Base-by-base conservation (phyloP, 2,797 vertebrate genomes). In the Chrosomus eos region DNA sequence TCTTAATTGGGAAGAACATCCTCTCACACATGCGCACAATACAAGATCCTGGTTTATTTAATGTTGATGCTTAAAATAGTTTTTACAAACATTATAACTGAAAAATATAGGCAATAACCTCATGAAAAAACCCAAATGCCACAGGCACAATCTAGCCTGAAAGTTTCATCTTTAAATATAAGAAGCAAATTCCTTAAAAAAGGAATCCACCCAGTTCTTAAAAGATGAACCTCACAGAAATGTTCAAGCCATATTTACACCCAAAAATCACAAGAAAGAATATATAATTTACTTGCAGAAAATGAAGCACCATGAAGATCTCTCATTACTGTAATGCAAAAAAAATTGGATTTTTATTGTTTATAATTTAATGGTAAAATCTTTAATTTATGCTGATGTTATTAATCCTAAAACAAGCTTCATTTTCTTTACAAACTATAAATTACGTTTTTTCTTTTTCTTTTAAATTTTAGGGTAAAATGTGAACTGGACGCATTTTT, bases 81-180 rank as follows among this genome's bases (percentile, higher is more conserved):
- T 64, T 70, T 84, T 7, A 43, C 73, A 70, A 58, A 84, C 19
- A 53, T 66, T 14, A 31, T 53, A 67, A 68, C 36, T n/a, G 60
- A 78, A 75, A 73, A 66, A 75, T 75, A 75, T 11, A 75, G 4
- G 43, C 43, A 33, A 31, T 66, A 67, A 80, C 28, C 78, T 67
- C 53, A 70, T 31, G 66, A 58, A 38, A 40, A 66, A 76, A 19
- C 1, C 14, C 4, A 19, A 84, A 58, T 55, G 51, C 64, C 5
- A 0, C 33, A 83, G 18, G 38, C 40, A 64, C 21, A 89, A 89
- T 83, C 82, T 87, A 84, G 89, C 88, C 88, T 40, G 40, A 74
- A 83, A 86, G 75, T 66, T 89, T 87, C 87, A 89, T 90, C 88
- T 92, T 92, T 90, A 91, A 93, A 89, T 90, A 89, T 9, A 92